These are phyloP conservation scores for Paedocypris sp. DNA, from an alignment of 2,113 vertebrate species.

Conservation along the genomic window DNA sequence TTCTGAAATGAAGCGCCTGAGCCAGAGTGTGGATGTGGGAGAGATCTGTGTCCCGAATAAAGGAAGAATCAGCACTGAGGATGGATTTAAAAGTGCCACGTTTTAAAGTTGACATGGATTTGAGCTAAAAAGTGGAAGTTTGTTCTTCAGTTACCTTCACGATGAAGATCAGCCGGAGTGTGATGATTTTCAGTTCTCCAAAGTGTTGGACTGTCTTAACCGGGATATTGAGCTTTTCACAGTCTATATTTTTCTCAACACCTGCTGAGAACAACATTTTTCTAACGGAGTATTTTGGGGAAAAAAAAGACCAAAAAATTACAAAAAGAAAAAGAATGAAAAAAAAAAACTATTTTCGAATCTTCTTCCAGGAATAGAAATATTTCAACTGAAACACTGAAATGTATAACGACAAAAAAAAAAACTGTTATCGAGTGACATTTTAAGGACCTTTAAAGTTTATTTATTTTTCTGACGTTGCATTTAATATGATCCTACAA, in stretches of 20 bases:
- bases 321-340: constrained; percentile 42
- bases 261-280: constrained; percentile 55
- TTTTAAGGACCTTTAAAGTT: constrained; percentile 40
- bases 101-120: not conserved
- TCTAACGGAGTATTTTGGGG: constrained; percentile 65
- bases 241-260: constrained; percentile 69
- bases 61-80: not conserved
- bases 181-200: constrained; percentile 21
- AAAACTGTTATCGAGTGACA: constrained; percentile 52
- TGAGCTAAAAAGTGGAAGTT: not conserved
- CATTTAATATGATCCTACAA: constrained; percentile 53
- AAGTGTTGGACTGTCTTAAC: constrained; percentile 30
- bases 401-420: constrained; percentile 43
- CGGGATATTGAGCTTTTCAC: constrained; percentile 51
- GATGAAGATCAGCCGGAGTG: not conserved
- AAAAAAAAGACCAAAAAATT: constrained; percentile 42
- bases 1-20: constrained; percentile 56
- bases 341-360: constrained; percentile 61
- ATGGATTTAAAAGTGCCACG: not conserved
- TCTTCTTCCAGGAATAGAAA: constrained; percentile 40
- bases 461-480: constrained; percentile 59
- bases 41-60: not conserved
- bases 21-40: not conserved
- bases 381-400: constrained; percentile 35
- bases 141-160: not conserved